Base-by-base conservation (phyloP, 1,140 invertebrate species). In the Drosophila sp. region DNA sequence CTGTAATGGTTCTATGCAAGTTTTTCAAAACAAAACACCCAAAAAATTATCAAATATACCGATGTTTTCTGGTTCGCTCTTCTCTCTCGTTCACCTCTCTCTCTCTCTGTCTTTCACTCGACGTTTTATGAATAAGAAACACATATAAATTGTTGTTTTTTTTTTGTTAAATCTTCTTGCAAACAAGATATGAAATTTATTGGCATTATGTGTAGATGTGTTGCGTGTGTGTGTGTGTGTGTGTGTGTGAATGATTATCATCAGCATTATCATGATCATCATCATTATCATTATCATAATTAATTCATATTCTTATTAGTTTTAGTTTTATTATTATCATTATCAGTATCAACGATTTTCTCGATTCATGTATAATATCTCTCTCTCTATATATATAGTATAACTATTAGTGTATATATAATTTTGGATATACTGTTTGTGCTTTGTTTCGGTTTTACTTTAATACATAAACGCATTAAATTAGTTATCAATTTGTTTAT, bases 91-190 rank as follows among this genome's bases (percentile, higher is more conserved):
- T 46, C 43, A 0, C 2, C 8, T 57, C 40, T 58, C 21, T 58
- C 54, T 43, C 27, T 25, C 9, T 73, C 51, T 65, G 2, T 53
- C 36, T 48, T 46, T 61, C 54, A 40, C 8, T 54, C 0, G 5
- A 16, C 29, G 27, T 50, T 69, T 64, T 46, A 59, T 57, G 41
- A 82, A 87, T 87, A 87, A 83, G 82, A 90, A 90, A 90, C 70
- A 83, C 82, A 80, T 87, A 58, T 61, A 82, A 67, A 76, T 79
- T 56, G 46, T 78, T 82, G 45, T 18, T 63, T 73, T 80, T 63
- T 73, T 80, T 80, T 90, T 80, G 72, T 90, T 90, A 87, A 90
- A 87, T 89, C 72, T 79, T 87, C 72, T 80, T 57, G 73, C 64
- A 87, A 82, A 90, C 80, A 87, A 87, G 72, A 87, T 77, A 83